These are phyloP conservation scores for Sebastes trivittatus DNA, from an alignment of 2,797 vertebrate genomes.

Conservation along the genomic window DNA sequence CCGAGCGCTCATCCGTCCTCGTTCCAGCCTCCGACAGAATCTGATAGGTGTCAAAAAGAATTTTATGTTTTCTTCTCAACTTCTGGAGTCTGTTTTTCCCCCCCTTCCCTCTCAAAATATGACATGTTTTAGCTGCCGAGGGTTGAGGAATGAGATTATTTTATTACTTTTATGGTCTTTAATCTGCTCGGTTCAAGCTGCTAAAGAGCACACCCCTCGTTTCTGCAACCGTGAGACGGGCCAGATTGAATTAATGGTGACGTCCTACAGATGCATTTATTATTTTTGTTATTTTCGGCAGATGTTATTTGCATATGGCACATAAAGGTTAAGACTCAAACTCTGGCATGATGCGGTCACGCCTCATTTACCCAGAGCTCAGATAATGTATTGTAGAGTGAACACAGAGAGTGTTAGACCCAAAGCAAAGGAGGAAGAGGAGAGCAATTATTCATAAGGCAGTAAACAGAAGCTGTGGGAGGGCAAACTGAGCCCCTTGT, in stretches of 20 bases:
- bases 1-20: conserved; percentile 42
- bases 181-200: conserved; percentile 66
- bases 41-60: conserved; percentile 73
- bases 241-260: conserved; percentile 62
- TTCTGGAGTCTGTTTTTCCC: conserved; percentile 29
- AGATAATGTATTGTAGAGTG: conserved; percentile 10
- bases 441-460: conserved; percentile 55
- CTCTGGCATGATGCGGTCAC: conserved; percentile 34
- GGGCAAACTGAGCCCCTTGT: conserved; percentile 8
- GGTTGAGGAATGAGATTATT: conserved; percentile 60
- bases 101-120: conserved; percentile 12
- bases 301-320: conserved; percentile 36
- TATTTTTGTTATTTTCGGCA: neutral
- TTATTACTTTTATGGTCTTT: conserved; percentile 52
- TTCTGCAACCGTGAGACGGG: conserved; percentile 28
- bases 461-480: conserved; percentile 64
- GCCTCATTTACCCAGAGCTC: conserved; percentile 41
- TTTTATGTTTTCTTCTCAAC: conserved; percentile 67
- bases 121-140: conserved; percentile 55
- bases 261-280: conserved; percentile 25
- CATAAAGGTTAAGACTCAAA: conserved; percentile 46
- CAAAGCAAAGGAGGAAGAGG: conserved; percentile 3
- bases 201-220: conserved; percentile 37
- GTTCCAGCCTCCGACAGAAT: conserved; percentile 45
- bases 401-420: neutral